Percentiles rank a stretch among this genome's conserved stretches.
Evolutionary conservation across 2,888 invertebrate species (phyloP).

Genomic region (Dasypogon diadema): DNA sequence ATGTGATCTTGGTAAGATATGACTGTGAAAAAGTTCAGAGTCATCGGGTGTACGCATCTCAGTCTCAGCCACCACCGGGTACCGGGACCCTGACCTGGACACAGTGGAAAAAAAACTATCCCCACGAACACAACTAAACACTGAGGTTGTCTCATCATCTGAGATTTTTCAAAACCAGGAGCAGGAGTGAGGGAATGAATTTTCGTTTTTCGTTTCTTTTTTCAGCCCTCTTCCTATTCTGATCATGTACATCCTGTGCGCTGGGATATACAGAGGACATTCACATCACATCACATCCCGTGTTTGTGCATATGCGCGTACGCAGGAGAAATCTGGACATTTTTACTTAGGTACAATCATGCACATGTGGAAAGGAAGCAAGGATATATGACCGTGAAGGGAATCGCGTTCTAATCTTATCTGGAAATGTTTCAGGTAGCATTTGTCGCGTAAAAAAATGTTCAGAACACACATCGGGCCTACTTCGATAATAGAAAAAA

Average conservation of each 20-base stretch:
- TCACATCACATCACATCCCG: conserved; percentile 13
- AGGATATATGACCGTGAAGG: not conserved
- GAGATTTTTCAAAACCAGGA: conserved; percentile 4
- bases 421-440: conserved; percentile 26
- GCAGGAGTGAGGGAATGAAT: not conserved
- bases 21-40: conserved; percentile 24
- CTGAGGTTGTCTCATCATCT: conserved; percentile 20
- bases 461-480: conserved; percentile 8
- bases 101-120: not conserved
- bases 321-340: not conserved
- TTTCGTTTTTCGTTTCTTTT: not conserved
- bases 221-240: conserved; percentile 12
- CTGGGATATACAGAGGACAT: conserved; percentile 6
- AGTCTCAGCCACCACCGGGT: conserved; percentile 13
- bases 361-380: not conserved
- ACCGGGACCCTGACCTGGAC: conserved; percentile 29
- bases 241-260: conserved; percentile 44
- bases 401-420: conserved; percentile 3
- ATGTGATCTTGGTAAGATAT: conserved; percentile 49
- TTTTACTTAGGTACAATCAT: not conserved
- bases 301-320: not conserved
- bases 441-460: not conserved
- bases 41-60: conserved; percentile 51
- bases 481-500: conserved; percentile 17
- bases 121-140: conserved; percentile 5